Evolutionary conservation across 2,888 invertebrate genomes (phyloP).

Genomic region (Conomelus anceps): DNA sequence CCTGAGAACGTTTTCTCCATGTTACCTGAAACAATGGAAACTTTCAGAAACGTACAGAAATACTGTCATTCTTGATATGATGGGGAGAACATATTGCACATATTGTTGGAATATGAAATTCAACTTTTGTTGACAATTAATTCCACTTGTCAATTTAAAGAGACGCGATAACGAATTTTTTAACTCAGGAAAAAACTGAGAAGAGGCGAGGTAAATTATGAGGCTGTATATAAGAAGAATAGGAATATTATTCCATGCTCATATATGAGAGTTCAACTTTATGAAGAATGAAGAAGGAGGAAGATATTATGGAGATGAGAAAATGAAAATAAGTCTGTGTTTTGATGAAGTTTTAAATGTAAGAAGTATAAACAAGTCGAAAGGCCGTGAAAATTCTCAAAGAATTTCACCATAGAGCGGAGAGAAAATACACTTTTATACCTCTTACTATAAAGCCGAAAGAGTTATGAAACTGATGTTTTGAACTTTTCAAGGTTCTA

Average conservation of each 20-base stretch:
- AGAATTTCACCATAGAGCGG: background rate
- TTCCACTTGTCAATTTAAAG: no score
- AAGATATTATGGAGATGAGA: background rate
- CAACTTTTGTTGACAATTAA: no score
- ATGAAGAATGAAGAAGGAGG: background rate
- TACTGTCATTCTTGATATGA: no score
- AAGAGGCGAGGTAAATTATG: background rate
- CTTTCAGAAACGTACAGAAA: no score
- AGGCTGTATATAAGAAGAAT: background rate
- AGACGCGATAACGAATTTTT: no score
- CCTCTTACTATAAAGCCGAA: background rate
- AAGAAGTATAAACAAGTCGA: background rate
- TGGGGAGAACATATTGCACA: no score
- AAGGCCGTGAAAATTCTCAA: background rate
- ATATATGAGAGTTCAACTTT: background rate
- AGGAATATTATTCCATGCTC: background rate
- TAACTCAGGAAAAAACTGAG: background rate
- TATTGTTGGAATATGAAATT: no score
- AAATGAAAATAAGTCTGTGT: background rate
- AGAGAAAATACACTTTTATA: background rate
- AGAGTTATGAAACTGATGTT: no score
- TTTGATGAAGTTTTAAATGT: background rate
- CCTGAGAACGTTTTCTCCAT: no score
- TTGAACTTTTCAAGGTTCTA: no score
- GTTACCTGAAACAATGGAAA: no score